Conservation (phyloP, 2,888 invertebrate genomes). For the Pasiphila rectangulata region DNA sequence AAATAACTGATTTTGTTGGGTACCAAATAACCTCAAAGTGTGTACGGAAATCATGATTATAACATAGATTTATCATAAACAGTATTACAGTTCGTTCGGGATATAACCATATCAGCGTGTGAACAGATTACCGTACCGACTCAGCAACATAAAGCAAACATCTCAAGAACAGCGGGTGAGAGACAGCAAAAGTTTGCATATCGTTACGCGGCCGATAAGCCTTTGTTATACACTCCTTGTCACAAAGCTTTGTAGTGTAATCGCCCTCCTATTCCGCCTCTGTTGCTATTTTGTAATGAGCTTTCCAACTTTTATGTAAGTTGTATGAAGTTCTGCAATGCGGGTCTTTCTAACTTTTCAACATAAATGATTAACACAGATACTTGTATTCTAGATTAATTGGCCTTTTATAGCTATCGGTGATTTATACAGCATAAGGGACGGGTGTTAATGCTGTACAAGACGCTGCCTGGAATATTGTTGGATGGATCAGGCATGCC, state of each 20-base stretch:
- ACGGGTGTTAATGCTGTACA: too few relatives aligned
- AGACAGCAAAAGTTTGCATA: slow-evolving; percentile 30
- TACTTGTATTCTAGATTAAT: background rate
- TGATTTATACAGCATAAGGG: too few relatives aligned
- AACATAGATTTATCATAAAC: too few relatives aligned
- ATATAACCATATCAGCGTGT: too few relatives aligned
- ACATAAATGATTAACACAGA: background rate
- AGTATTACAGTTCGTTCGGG: too few relatives aligned
- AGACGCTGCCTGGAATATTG: too few relatives aligned
- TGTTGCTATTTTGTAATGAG: slow-evolving; percentile 13
- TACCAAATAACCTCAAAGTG: too few relatives aligned
- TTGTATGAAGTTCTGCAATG: background rate
- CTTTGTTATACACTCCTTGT: slow-evolving; percentile 19
- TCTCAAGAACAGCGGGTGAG: slow-evolving; percentile 12
- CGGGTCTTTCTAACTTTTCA: background rate
- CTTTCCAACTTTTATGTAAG: slow-evolving; percentile 2
- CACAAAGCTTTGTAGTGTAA: slow-evolving; percentile 24
- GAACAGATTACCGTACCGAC: too few relatives aligned
- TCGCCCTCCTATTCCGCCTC: slow-evolving; percentile 8
- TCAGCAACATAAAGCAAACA: background rate
- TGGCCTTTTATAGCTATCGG: too few relatives aligned
- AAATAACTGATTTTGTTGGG: too few relatives aligned
- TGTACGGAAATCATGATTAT: too few relatives aligned
- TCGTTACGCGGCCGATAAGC: slow-evolving; percentile 28
- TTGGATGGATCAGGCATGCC: too few relatives aligned